Evolutionary conservation across 2,113 vertebrate species (phyloP).

Genomic region (Vidua macroura): DNA sequence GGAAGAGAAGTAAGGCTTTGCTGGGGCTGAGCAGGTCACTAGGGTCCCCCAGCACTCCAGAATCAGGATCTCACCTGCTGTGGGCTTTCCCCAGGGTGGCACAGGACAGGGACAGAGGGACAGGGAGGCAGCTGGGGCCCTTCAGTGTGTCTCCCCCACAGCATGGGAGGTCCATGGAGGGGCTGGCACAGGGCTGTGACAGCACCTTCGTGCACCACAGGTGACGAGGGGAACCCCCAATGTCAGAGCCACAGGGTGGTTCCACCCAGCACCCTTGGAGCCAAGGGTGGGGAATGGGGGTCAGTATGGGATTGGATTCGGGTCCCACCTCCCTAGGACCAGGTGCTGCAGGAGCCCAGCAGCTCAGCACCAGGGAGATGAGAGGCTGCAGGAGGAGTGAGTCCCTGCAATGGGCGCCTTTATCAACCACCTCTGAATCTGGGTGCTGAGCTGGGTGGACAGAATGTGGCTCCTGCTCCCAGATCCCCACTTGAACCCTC

Average conservation of each 20-base stretch:
- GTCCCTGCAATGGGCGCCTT: fast-evolving
- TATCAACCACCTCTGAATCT: neutral
- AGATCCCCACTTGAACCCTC: neutral
- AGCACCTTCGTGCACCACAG: fast-evolving
- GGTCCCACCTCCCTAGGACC: neutral
- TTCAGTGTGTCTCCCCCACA: fast-evolving
- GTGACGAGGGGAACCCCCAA: neutral
- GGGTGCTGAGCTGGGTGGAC: neutral
- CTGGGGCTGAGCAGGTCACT: fast-evolving
- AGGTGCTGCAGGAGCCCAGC: neutral
- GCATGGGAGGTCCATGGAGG: neutral
- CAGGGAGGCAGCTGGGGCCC: neutral
- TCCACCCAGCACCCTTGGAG: neutral
- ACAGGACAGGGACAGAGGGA: neutral
- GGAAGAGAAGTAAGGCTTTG: slow-evolving; percentile 77
- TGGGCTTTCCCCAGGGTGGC: neutral
- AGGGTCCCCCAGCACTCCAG: neutral
- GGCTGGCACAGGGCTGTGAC: neutral
- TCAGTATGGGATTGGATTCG: fast-evolving
- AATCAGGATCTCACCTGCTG: fast-evolving
- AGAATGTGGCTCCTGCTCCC: neutral
- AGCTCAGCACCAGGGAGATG: neutral
- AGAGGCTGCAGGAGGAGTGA: neutral
- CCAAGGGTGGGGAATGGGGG: too few species aligned
- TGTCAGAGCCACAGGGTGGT: fast-evolving